Evolutionary conservation across 2,113 vertebrate genomes (phyloP).

Genomic region (Oncorhynchus tshawytscha): DNA sequence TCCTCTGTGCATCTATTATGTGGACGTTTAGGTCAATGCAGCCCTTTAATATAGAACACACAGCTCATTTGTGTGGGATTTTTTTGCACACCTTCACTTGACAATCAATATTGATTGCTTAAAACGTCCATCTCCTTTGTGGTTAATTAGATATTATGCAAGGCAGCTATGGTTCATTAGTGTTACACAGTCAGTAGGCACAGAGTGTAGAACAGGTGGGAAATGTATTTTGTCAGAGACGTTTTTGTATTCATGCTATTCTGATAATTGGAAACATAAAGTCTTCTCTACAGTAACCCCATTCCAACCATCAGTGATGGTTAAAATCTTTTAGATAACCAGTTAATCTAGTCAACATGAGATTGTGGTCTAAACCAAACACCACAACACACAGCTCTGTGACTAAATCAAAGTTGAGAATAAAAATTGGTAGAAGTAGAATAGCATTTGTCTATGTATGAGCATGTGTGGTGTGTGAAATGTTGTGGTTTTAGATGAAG

Average conservation of each 20-base stretch:
- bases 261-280: background rate
- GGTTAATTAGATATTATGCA: constrained; percentile 22
- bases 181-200: background rate
- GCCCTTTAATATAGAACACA: constrained; percentile 42
- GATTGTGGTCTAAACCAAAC: no score
- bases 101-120: constrained; percentile 37
- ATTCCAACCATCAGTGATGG: background rate
- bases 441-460: no score
- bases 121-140: constrained; percentile 20
- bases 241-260: background rate
- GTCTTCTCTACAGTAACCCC: constrained; percentile 12
- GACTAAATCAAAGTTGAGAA: no score
- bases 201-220: no score
- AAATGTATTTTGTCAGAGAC: no score
- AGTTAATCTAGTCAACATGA: no score
- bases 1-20: constrained; percentile 35
- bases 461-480: constrained; percentile 19
- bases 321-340: no score
- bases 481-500: background rate
- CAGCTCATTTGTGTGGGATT: constrained; percentile 42
- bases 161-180: background rate
- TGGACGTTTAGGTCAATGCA: constrained; percentile 34
- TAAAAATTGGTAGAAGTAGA: no score
- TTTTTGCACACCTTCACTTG: constrained; percentile 20
- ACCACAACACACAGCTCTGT: no score